phyloP scores from a whole-genome alignment of 2,888 invertebrate species.

The Syrista parreyssii region DNA sequence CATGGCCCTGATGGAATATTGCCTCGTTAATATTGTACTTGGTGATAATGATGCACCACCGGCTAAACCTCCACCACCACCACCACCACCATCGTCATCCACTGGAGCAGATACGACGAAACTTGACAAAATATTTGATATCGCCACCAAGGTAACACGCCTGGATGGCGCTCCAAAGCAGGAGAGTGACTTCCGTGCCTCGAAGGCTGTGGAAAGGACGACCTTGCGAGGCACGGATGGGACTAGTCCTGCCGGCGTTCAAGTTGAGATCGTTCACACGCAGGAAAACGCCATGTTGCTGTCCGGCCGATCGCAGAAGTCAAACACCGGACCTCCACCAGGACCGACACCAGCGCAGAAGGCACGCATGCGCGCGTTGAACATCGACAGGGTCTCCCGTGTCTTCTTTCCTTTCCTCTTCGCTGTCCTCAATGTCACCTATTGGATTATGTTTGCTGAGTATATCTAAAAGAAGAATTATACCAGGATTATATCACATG shows the following conservation, averaged over 20 bases:
- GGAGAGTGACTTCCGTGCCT: background rate
- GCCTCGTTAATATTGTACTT: conserved; percentile 86
- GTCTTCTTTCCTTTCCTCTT: conserved; percentile 79
- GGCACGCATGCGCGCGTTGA: conserved; percentile 74
- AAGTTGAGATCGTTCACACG: conserved; percentile 55
- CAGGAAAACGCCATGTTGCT: conserved; percentile 64
- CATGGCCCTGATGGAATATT: conserved; percentile 94
- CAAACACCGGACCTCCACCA: conserved; percentile 57
- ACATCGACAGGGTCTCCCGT: conserved; percentile 78
- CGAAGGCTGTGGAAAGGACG: background rate
- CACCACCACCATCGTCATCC: conserved; percentile 60
- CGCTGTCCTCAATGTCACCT: conserved; percentile 75
- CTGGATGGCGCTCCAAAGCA: conserved; percentile 21
- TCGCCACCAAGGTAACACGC: conserved; percentile 65
- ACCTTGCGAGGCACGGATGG: conserved; percentile 44
- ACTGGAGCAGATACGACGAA: conserved; percentile 71
- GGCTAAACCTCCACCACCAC: conserved; percentile 69
- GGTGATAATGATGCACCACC: conserved; percentile 76
- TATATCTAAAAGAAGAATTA: conserved; percentile 69
- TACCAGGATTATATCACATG: background rate
- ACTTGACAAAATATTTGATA: conserved; percentile 70
- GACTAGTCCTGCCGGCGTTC: conserved; percentile 39
- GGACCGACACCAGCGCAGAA: conserved; percentile 71
- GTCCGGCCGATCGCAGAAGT: conserved; percentile 60
- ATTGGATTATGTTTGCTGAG: conserved; percentile 81